Evolutionary conservation across 2,113 vertebrate genomes (phyloP), one percentile per base, ranked within the genome.

Genomic region (Anolis sagrei): DNA sequence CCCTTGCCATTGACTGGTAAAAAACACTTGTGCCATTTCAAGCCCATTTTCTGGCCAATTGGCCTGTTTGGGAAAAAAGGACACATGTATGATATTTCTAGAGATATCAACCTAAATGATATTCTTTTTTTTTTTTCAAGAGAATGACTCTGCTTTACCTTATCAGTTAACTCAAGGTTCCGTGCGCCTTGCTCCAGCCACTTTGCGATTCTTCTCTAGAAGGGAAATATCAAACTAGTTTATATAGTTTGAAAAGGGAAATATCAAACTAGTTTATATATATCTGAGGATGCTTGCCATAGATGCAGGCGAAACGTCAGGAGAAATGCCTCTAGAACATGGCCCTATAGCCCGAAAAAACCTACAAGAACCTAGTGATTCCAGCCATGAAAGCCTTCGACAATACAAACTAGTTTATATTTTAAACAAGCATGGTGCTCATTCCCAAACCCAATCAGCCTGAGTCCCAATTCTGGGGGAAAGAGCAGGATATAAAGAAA

Each of bases 1-100:
- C 70, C 89, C 87, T 73, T 92, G 88, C 68, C 93, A 94, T 89
- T 92, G 92, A 72, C 95, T 94, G n/a, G 90, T 96, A 70, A 97
- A 97, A 94, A 96, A 97, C 13, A 98, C 86, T 82, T 98, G 96
- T 69, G 98, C 98, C 93, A 99, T 87, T 34, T 97, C 95, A 86
- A 99, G 96, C 78, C 98, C 99, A 48, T 99, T 99, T 90, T 98
- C 97, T 77, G 98, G 99, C 99, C 99, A 99, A 83, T 97, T 95
- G 89, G 92, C 94, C 99, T 99, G 89, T 51, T 58, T n/a, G 89
- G 93, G 39, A 5, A 92, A 91, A 91, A 5, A 93, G 79, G 2
- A 81, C 1, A 49, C 6, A 68, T 68, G 14, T 87, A 91, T 54
- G 84, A 85, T 84, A 78, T 32, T 19, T 0, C 5, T 25, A n/a